Conservation (phyloP, 2,797 vertebrate species). For the Eospalax fontanierii region DNA sequence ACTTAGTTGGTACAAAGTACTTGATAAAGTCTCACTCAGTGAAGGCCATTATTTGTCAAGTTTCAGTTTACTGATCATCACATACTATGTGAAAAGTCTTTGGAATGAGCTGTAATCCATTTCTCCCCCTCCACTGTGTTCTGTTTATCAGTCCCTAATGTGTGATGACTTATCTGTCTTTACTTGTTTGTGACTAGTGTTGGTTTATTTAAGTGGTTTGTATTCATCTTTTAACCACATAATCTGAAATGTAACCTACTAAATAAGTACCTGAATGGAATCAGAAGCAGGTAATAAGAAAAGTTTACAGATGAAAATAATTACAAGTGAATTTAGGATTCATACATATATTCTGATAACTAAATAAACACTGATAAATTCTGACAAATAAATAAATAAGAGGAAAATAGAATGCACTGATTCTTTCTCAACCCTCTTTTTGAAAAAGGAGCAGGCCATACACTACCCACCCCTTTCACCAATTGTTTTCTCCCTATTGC, state of each 20-base stretch:
- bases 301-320: constrained; percentile 52
- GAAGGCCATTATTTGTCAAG: neutral
- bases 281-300: constrained; percentile 15
- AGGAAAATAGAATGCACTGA: constrained; percentile 20
- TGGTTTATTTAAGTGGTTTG: neutral
- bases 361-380: constrained; percentile 64
- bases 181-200: neutral
- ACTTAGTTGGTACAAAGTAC: neutral
- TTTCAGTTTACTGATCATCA: constrained; percentile 6
- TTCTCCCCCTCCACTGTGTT: neutral
- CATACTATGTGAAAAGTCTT: neutral
- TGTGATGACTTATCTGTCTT: neutral
- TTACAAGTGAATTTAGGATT: neutral
- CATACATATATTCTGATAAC: neutral
- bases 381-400: constrained; percentile 56
- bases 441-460: constrained; percentile 38
- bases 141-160: neutral
- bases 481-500: constrained; percentile 33
- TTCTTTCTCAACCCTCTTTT: neutral
- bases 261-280: constrained; percentile 26
- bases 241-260: neutral
- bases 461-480: constrained; percentile 18
- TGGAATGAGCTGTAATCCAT: neutral
- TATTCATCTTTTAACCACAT: constrained; percentile 6
- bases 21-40: neutral